These are phyloP conservation scores for Sparus aurata DNA, from an alignment of 2,797 vertebrate species.

Conservation along the genomic window DNA sequence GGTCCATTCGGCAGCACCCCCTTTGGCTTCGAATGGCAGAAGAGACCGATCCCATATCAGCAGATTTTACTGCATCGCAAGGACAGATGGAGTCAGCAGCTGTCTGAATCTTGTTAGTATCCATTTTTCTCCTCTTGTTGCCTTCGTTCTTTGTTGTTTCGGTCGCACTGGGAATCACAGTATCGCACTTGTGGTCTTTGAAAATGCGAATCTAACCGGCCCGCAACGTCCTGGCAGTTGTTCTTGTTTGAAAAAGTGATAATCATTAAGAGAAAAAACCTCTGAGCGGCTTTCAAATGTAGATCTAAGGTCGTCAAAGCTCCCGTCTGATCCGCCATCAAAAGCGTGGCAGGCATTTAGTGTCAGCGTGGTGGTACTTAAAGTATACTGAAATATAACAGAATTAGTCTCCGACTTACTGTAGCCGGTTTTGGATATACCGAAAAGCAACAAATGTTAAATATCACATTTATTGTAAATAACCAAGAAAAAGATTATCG, in stretches of 20 bases:
- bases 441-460: neutral
- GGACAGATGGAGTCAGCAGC: slow-evolving; percentile 66
- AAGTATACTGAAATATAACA: slow-evolving; percentile 1
- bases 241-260: neutral
- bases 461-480: neutral
- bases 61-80: slow-evolving; percentile 58
- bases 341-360: neutral
- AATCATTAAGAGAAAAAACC: slow-evolving; percentile 14
- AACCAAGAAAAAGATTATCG: neutral
- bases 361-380: neutral
- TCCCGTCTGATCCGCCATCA: neutral
- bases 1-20: slow-evolving; percentile 20
- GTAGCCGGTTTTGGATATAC: neutral
- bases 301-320: slow-evolving; percentile 13
- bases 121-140: slow-evolving; percentile 46
- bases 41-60: slow-evolving; percentile 30
- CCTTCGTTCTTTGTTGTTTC: slow-evolving; percentile 43
- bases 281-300: slow-evolving; percentile 18
- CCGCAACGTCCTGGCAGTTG: slow-evolving; percentile 1
- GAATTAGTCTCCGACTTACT: neutral
- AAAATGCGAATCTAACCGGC: slow-evolving; percentile 15
- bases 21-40: slow-evolving; percentile 40
- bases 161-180: slow-evolving; percentile 16
- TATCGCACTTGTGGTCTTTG: slow-evolving; percentile 28
- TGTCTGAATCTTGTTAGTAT: slow-evolving; percentile 53